A percentile compares a stretch with the other conserved stretches of the same genome.
These are phyloP conservation scores for Crocodylus rhombifer DNA, from an alignment of 2,797 vertebrate genomes.

Conservation along the genomic window DNA sequence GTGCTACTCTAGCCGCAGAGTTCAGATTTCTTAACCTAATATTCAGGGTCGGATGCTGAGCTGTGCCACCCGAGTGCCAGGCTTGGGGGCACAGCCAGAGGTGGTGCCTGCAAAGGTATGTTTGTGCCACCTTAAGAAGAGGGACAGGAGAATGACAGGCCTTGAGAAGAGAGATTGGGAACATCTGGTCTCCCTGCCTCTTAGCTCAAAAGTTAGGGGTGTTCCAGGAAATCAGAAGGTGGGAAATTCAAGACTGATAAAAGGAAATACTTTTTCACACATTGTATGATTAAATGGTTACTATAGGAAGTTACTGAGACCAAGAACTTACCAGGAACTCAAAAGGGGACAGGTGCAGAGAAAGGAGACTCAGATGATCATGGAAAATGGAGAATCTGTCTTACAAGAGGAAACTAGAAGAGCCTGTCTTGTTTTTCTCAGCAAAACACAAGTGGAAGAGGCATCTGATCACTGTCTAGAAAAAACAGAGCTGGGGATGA, in stretches of 20 bases:
- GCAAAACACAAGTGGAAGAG: background rate
- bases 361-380: background rate
- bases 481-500: background rate
- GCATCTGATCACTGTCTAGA: background rate
- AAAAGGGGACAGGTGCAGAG: background rate
- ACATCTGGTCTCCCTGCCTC: background rate
- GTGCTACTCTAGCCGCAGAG: accelerated
- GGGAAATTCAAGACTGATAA: background rate
- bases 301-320: background rate
- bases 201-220: background rate
- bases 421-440: background rate
- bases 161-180: background rate
- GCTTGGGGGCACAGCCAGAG: background rate
- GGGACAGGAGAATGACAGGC: background rate
- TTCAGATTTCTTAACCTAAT: accelerated
- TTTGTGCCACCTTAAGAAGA: accelerated
- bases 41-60: accelerated
- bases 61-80: background rate
- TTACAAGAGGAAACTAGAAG: no score
- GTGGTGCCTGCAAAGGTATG: background rate
- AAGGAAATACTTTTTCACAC: background rate
- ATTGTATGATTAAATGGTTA: accelerated
- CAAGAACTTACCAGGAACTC: background rate
- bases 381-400: background rate
- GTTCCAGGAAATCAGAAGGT: background rate